Conservation (phyloP, 2,113 vertebrate species). For the Siphamia tubifer region DNA sequence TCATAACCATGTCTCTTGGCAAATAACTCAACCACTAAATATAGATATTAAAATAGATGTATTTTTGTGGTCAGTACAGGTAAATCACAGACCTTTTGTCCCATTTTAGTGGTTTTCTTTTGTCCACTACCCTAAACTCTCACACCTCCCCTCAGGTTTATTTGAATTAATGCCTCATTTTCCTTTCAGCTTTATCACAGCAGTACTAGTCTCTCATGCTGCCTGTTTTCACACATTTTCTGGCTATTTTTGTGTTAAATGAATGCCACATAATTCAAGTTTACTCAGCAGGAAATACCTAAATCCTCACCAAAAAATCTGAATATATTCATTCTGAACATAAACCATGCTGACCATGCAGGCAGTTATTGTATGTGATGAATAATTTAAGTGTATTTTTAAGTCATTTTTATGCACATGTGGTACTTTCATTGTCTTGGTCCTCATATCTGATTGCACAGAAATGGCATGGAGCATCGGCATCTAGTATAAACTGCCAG, state of each 20-base stretch:
- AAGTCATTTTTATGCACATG: conserved; percentile 2
- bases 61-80: conserved; percentile 16
- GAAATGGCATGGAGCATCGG: background rate
- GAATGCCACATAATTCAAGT: conserved; percentile 37
- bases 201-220: conserved; percentile 21
- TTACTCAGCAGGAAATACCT: conserved; percentile 13
- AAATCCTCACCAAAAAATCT: no score
- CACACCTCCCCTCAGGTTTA: background rate
- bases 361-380: background rate
- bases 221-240: conserved; percentile 45
- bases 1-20: conserved; percentile 11
- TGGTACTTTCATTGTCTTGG: conserved; percentile 14
- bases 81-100: conserved; percentile 7
- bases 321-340: no score
- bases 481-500: background rate
- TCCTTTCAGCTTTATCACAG: conserved; percentile 41
- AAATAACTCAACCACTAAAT: conserved; percentile 4
- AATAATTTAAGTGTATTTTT: conserved; percentile 24
- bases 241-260: conserved; percentile 36
- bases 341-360: no score
- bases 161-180: conserved; percentile 41
- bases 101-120: conserved; percentile 19
- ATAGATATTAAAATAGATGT: conserved; percentile 25
- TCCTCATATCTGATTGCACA: conserved; percentile 21
- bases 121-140: background rate